phyloP scores from a whole-genome alignment of 1,140 invertebrate species.

The Hycleus phaleratus region DNA sequence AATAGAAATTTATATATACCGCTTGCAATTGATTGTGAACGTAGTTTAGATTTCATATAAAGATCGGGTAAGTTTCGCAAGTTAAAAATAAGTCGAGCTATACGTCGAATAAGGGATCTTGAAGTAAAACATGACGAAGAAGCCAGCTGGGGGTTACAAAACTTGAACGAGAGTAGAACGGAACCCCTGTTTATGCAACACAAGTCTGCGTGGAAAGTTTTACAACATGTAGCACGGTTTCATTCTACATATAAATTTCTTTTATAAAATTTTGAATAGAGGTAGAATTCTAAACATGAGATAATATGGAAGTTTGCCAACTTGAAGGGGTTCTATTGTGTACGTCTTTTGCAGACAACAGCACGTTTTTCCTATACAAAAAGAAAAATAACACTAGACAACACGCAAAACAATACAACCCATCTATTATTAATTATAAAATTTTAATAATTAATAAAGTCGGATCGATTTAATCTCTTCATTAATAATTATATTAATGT shows the following conservation, averaged over 20 bases:
- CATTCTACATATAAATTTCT: conserved; percentile 34
- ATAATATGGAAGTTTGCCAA: conserved; percentile 21
- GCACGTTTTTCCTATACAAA: too few relatives aligned
- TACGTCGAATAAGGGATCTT: conserved; percentile 17
- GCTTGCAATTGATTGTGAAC: conserved; percentile 3
- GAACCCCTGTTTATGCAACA: conserved; percentile 29
- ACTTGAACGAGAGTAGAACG: conserved; percentile 16
- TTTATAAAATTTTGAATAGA: conserved; percentile 34
- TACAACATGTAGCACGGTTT: conserved; percentile 33
- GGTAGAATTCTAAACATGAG: conserved; percentile 23
- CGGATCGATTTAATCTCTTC: too few relatives aligned
- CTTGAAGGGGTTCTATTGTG: conserved; percentile 9
- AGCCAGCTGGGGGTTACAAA: conserved; percentile 28
- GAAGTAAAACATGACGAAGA: conserved; percentile 27
- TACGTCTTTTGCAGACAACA: not conserved
- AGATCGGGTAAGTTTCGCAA: conserved; percentile 27
- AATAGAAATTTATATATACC: not conserved
- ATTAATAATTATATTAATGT: too few relatives aligned
- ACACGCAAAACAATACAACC: too few relatives aligned
- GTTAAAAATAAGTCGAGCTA: conserved; percentile 27
- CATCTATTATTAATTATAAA: too few relatives aligned
- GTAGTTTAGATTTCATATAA: conserved; percentile 20
- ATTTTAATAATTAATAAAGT: too few relatives aligned
- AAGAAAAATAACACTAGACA: too few relatives aligned
- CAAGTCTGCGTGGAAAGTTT: conserved; percentile 31